Evolutionary conservation across 1,140 invertebrate species (phyloP).

Genomic region (Riptortus pedestris): DNA sequence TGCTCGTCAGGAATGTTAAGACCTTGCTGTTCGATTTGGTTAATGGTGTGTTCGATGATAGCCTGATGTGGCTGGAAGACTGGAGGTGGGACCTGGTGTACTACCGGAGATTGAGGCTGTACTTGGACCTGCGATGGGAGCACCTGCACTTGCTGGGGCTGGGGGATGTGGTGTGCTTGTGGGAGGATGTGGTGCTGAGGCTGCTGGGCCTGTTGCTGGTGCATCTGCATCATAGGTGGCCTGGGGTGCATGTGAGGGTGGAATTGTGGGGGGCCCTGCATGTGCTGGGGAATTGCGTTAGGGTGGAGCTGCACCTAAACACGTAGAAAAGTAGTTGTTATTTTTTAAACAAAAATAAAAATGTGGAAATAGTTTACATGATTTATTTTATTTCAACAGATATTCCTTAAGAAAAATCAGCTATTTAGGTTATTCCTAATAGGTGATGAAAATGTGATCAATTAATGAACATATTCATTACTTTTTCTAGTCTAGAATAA

Average conservation of each 20-base stretch:
- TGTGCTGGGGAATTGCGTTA: neutral
- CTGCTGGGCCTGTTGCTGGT: neutral
- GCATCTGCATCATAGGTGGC: neutral
- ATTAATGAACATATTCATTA: too few relatives aligned
- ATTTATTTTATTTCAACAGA: too few relatives aligned
- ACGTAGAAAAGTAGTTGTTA: neutral
- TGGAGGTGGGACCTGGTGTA: conserved; percentile 28
- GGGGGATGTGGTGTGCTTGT: conserved; percentile 13
- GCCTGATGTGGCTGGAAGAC: conserved; percentile 20
- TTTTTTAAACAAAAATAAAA: too few relatives aligned
- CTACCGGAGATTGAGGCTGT: neutral
- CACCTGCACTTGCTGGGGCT: conserved; percentile 16
- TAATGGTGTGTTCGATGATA: conserved; percentile 24
- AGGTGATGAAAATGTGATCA: too few relatives aligned
- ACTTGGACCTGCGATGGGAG: conserved; percentile 17
- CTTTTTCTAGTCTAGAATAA: too few relatives aligned
- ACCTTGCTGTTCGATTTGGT: conserved; percentile 22
- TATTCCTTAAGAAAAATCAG: too few relatives aligned
- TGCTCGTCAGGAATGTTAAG: neutral
- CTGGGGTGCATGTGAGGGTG: conserved; percentile 13
- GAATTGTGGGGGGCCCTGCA: conserved; percentile 1
- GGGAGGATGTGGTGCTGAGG: neutral
- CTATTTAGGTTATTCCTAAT: too few relatives aligned
- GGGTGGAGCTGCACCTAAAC: neutral
- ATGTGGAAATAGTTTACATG: too few relatives aligned